phyloP scores from a whole-genome alignment of 1,140 invertebrate species.

The Achroia grisella region DNA sequence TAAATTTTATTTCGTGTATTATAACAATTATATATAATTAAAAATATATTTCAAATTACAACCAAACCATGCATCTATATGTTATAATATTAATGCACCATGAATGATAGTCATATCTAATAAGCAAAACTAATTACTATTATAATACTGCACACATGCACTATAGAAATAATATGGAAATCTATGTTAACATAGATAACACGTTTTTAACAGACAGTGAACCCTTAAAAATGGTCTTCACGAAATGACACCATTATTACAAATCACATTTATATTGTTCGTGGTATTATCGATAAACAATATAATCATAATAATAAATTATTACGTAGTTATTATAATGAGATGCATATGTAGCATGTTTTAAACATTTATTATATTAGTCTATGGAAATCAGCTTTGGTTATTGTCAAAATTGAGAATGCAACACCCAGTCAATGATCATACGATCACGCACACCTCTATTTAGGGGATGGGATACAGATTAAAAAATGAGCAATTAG shows the following conservation, averaged over 20 bases:
- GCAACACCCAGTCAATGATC: constrained; percentile 20
- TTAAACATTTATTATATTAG: constrained; percentile 10
- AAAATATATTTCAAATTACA: constrained; percentile 16
- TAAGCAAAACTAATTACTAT: constrained; percentile 26
- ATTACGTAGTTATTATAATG: not conserved
- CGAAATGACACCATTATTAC: constrained; percentile 9
- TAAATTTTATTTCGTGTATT: too few relatives aligned
- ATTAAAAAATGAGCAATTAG: not conserved
- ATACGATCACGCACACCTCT: constrained; percentile 28
- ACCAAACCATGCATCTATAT: constrained; percentile 27
- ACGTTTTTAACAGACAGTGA: constrained; percentile 10
- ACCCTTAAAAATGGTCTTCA: constrained; percentile 14
- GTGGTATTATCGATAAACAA: not conserved
- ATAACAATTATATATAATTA: not conserved
- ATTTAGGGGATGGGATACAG: not conserved
- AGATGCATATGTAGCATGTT: not conserved
- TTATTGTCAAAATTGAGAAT: constrained; percentile 17
- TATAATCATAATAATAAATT: too few relatives aligned
- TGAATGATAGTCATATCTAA: constrained; percentile 22
- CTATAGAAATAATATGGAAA: constrained; percentile 29
- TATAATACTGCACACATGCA: constrained; percentile 61
- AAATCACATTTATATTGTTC: not conserved
- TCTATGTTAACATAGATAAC: constrained; percentile 62
- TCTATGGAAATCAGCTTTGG: constrained; percentile 26
- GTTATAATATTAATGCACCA: constrained; percentile 29